Percentiles rank a stretch among this genome's conserved stretches.
These are phyloP conservation scores for Prosapia bicincta DNA, from an alignment of 2,888 invertebrate genomes.

Conservation along the genomic window DNA sequence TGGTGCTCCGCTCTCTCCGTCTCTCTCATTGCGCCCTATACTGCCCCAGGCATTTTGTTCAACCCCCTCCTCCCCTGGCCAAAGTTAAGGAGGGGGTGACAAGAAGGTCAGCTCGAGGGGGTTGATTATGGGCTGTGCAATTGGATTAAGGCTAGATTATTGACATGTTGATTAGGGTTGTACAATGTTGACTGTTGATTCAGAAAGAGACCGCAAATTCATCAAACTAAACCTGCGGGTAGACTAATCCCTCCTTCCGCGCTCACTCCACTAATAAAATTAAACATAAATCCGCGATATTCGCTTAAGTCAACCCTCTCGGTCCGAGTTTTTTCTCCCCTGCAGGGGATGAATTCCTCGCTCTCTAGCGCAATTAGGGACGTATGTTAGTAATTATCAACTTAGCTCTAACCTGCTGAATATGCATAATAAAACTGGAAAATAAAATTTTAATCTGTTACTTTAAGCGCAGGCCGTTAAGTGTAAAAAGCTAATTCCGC, in stretches of 20 bases:
- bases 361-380: background rate
- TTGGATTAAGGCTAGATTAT: background rate
- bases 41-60: constrained; percentile 2
- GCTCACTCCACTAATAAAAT: background rate
- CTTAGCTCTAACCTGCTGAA: background rate
- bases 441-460: background rate
- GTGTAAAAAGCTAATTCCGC: background rate
- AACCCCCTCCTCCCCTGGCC: background rate
- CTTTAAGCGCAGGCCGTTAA: background rate
- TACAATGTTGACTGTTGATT: background rate
- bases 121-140: background rate
- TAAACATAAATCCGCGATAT: background rate
- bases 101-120: constrained; percentile 2
- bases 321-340: background rate
- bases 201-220: background rate
- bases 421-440: background rate
- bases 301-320: background rate
- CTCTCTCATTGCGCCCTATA: background rate
- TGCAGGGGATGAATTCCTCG: background rate
- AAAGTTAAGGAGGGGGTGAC: background rate
- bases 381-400: background rate
- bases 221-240: background rate
- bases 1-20: background rate
- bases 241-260: background rate
- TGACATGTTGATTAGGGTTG: background rate